Percentiles rank a stretch among this genome's conserved stretches.
phyloP scores from a whole-genome alignment of 2,797 vertebrate genomes.

The Cryptoblepharus egeriae region DNA sequence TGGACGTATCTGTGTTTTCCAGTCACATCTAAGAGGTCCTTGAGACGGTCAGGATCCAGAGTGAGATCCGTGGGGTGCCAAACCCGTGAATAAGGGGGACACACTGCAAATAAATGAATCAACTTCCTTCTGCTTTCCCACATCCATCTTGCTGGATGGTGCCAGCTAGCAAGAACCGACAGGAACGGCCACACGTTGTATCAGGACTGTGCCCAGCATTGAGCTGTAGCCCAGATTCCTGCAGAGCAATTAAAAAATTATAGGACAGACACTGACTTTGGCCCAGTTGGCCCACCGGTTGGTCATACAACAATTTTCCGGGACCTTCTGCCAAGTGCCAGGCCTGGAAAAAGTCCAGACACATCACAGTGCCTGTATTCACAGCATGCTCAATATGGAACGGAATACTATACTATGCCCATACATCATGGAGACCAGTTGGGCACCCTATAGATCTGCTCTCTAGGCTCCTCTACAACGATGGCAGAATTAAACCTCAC shows the following conservation, averaged over 20 bases:
- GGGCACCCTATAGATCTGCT: not conserved
- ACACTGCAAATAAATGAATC: too few species aligned
- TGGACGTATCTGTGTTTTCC: too few species aligned
- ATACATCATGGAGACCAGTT: too few species aligned
- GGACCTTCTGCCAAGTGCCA: not conserved
- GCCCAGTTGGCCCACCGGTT: constrained; percentile 8
- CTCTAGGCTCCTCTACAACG: not conserved
- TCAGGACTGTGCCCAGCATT: not conserved
- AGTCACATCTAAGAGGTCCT: too few species aligned
- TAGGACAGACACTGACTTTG: not conserved
- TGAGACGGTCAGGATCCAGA: too few species aligned
- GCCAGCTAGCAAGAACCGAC: not conserved
- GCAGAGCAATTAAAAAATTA: not conserved
- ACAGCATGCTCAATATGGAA: not conserved
- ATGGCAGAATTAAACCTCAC: not conserved
- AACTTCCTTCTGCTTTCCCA: too few species aligned
- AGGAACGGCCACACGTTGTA: not conserved
- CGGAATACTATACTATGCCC: not conserved
- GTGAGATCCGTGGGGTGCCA: too few species aligned
- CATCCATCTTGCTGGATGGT: not conserved
- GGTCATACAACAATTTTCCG: not conserved
- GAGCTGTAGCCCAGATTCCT: not conserved
- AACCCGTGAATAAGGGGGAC: too few species aligned
- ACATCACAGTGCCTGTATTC: constrained; percentile 4
- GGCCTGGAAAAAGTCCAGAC: not conserved